phyloP scores from a whole-genome alignment of 1,140 invertebrate genomes.

The Drosophila sproati region DNA sequence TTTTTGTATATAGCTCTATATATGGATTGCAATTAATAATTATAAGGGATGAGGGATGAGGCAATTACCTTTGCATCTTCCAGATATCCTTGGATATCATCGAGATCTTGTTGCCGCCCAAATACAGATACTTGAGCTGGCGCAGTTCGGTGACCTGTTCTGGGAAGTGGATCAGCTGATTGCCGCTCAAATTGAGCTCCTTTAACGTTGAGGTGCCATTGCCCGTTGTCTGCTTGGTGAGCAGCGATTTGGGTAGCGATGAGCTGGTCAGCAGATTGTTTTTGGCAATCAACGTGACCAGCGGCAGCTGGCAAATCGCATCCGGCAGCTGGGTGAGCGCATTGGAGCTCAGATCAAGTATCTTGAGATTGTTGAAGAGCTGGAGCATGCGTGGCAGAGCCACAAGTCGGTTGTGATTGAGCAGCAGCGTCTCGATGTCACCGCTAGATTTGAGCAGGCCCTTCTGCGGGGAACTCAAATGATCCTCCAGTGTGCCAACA shows the following conservation, averaged over 20 bases:
- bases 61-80: constrained; percentile 89
- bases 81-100: constrained; percentile 92
- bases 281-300: constrained; percentile 92
- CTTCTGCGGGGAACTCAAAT: constrained; percentile 82
- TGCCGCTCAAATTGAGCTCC: constrained; percentile 97
- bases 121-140: constrained; percentile 92
- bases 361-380: constrained; percentile 89
- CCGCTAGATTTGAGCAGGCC: constrained; percentile 86
- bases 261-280: constrained; percentile 94
- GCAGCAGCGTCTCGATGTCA: constrained; percentile 88
- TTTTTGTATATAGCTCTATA: no score
- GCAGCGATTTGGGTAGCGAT: constrained; percentile 91
- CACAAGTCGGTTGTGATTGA: constrained; percentile 90
- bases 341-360: constrained; percentile 95
- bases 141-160: constrained; percentile 92
- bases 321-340: constrained; percentile 91
- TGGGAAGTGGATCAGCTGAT: constrained; percentile 93
- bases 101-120: constrained; percentile 94
- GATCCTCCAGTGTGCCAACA: constrained; percentile 85
- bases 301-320: constrained; percentile 88
- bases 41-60: no score
- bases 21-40: no score
- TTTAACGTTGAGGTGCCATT: constrained; percentile 86
- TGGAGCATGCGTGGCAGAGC: constrained; percentile 86
- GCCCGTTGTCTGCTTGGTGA: constrained; percentile 65